Conservation (phyloP, 2,113 vertebrate genomes). For the Taxidea taxus region DNA sequence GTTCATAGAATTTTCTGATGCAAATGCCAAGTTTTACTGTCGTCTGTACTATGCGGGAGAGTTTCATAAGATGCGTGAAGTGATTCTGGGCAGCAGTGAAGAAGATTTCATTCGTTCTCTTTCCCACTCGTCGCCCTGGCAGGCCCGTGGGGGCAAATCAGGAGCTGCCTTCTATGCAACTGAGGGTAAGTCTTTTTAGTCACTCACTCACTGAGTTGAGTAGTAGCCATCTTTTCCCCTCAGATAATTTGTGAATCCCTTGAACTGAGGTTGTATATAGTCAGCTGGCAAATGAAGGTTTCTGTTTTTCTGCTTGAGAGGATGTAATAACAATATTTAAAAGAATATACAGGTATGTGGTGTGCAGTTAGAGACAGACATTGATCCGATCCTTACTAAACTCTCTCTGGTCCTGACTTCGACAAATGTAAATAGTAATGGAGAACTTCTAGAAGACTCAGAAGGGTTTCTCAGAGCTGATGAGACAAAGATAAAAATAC, state of each 20-base stretch:
- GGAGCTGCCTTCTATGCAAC: constrained; percentile 98
- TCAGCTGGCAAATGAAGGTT: neutral
- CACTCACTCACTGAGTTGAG: neutral
- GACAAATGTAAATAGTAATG: neutral
- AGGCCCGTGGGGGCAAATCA: constrained; percentile 96
- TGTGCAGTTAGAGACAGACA: neutral
- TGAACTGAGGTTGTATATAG: neutral
- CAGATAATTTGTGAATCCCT: neutral
- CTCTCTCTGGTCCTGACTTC: neutral
- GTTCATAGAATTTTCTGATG: constrained; percentile 94
- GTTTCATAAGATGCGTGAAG: constrained; percentile 97
- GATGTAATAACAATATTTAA: neutral
- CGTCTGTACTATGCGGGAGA: constrained; percentile 97
- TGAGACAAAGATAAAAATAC: neutral
- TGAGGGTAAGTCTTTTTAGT: constrained; percentile 84
- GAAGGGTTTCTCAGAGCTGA: neutral
- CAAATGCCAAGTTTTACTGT: constrained; percentile 98
- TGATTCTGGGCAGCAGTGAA: constrained; percentile 94
- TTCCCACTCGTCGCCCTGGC: constrained; percentile 97
- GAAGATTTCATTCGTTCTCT: constrained; percentile 97
- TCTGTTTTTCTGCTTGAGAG: neutral
- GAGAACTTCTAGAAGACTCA: neutral
- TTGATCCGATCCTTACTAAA: neutral
- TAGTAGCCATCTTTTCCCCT: neutral
- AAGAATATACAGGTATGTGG: neutral